phyloP scores from a whole-genome alignment of 2,113 vertebrate genomes.

The Pygoscelis antarcticus region DNA sequence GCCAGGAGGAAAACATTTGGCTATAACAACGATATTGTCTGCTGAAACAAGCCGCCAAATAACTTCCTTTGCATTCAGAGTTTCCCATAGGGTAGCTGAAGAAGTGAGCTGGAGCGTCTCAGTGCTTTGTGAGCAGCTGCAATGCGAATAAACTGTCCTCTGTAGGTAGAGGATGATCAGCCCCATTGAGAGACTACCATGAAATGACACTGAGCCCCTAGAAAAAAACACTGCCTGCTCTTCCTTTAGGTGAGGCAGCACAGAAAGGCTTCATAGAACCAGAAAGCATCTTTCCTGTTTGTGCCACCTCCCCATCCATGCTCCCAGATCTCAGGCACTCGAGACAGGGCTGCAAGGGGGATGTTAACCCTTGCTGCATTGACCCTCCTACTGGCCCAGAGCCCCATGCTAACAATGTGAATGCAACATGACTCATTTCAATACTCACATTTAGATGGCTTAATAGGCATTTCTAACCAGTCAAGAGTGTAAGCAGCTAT shows the following conservation, averaged over 20 bases:
- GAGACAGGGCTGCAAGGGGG: not conserved
- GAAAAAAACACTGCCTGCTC: not conserved
- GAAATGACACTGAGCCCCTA: not conserved
- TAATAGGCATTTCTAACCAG: not conserved
- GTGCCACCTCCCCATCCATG: not conserved
- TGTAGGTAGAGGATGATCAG: not conserved
- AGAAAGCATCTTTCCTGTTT: not conserved
- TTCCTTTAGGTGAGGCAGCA: not conserved
- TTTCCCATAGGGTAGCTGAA: not conserved
- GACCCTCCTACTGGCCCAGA: not conserved
- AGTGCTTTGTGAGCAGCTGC: not conserved
- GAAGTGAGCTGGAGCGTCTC: not conserved
- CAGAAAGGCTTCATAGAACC: not conserved
- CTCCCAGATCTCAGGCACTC: not conserved
- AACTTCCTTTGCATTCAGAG: not conserved
- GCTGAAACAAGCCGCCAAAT: not conserved
- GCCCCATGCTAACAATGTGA: not conserved
- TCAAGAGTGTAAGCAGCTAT: not conserved
- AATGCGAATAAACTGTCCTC: accelerated
- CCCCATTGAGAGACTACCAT: accelerated
- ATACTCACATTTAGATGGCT: accelerated
- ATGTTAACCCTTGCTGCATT: not conserved
- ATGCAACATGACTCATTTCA: not conserved
- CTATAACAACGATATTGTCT: not conserved
- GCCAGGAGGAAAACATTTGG: not conserved